Base-by-base conservation (phyloP, 2,888 invertebrate genomes). In the Drosophila dives region DNA sequence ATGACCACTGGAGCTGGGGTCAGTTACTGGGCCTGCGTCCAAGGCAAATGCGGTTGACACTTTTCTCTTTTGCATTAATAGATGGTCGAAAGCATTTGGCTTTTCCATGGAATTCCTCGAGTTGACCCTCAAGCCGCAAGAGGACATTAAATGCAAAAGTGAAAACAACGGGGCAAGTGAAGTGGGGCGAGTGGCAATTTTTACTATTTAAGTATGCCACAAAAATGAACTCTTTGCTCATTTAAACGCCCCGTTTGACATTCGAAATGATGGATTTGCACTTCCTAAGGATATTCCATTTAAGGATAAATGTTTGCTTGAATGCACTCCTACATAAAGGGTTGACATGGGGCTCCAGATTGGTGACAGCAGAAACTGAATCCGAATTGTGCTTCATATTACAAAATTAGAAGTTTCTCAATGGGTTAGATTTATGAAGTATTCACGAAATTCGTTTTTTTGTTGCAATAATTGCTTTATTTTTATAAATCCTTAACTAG, bases 1-100 rank as follows among this genome's bases (percentile, higher is more conserved):
- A 91, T 90, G 87, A 83, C 89, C 86, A 81, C 59, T 72, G 76
- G 75, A 77, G 64, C 75, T 60, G 80, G 26, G 55, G 48, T 61
- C 29, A 17, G 20, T 36, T 29, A 36, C 42, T 26, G 32, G 34
- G 42, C 38, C 61, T 32, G 60, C 64, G 64, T 82, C 69, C 72
- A 77, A 77, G 81, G 75, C 76, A 80, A 77, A 85, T 91, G 91
- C 74, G 84, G 91, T 90, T 91, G 91, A 91, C 91, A 91, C 73
- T 90, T 90, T 89, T 77, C 81, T 71, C 72, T 74, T 72, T 73
- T 70, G 70, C 78, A 72, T 83, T 89, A 89, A 89, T 89, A 89
- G 82, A 85, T 85, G 81, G 79, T 75, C 75, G 7, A 23, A 56
- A 64, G 62, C 74, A 79, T 75, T 84, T 77, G 78, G 77, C 75